Conservation (phyloP, 1,140 invertebrate species). For the Lycorma delicatula region DNA sequence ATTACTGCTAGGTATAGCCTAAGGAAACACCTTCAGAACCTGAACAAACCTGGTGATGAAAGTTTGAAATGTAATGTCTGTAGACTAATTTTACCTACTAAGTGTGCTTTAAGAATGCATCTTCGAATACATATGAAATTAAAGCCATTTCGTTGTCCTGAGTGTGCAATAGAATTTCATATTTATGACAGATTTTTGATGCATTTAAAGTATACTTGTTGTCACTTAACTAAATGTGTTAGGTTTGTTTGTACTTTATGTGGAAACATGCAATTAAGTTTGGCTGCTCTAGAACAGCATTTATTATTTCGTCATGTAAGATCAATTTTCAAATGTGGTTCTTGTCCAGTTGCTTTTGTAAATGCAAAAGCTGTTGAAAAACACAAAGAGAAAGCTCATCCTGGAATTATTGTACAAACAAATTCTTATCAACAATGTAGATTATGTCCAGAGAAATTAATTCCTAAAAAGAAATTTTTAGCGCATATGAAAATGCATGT, state of each 20-base stretch:
- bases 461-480: conserved; percentile 10
- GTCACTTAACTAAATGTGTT: conserved; percentile 11
- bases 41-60: not conserved
- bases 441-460: conserved; percentile 14
- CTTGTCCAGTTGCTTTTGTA: conserved; percentile 13
- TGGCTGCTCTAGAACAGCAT: conserved; percentile 1
- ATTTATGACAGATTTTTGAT: conserved; percentile 4
- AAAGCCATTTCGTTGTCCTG: conserved; percentile 17
- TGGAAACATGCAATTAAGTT: not conserved
- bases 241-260: conserved; percentile 13
- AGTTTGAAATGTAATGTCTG: conserved; percentile 9
- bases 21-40: not conserved
- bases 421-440: conserved; percentile 7
- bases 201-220: conserved; percentile 15
- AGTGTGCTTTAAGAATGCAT: conserved; percentile 18
- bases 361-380: not conserved
- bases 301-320: conserved; percentile 1
- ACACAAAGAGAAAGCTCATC: conserved; percentile 8
- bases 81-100: conserved; percentile 8
- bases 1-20: not conserved
- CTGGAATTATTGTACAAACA: not conserved
- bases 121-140: conserved; percentile 15
- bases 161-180: conserved; percentile 16
- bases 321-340: conserved; percentile 16
- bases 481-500: conserved; percentile 12